Percentiles rank a stretch among this genome's conserved stretches.
These are phyloP conservation scores for Scaptodrosophila lebanonensis DNA, from an alignment of 1,140 invertebrate genomes.

Conservation along the genomic window DNA sequence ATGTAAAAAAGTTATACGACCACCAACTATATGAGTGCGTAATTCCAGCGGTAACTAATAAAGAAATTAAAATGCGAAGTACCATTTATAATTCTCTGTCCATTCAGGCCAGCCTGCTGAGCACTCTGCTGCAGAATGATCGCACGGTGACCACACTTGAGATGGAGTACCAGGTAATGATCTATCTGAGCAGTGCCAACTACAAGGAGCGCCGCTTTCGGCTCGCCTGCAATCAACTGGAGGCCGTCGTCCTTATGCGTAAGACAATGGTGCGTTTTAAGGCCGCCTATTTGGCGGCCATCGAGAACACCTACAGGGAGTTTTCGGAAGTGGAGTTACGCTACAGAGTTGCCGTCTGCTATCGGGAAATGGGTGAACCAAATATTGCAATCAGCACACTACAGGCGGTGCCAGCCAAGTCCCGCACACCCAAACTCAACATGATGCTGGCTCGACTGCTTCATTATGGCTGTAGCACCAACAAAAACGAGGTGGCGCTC, in stretches of 20 bases:
- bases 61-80: neutral
- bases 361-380: constrained; percentile 81
- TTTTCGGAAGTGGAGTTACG: constrained; percentile 83
- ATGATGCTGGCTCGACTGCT: constrained; percentile 85
- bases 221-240: constrained; percentile 36
- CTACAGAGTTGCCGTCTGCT: constrained; percentile 84
- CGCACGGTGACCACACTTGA: constrained; percentile 56
- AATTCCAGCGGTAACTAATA: constrained; percentile 47
- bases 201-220: constrained; percentile 51
- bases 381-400: constrained; percentile 82
- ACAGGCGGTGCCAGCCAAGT: constrained; percentile 84
- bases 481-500: constrained; percentile 83
- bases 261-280: constrained; percentile 52
- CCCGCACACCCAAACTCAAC: constrained; percentile 84
- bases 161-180: constrained; percentile 60
- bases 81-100: neutral
- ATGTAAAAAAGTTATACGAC: constrained; percentile 67
- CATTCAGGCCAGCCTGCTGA: constrained; percentile 54
- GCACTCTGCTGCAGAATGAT: constrained; percentile 58
- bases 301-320: constrained; percentile 71
- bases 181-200: constrained; percentile 49
- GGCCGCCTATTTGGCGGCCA: constrained; percentile 37
- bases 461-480: constrained; percentile 80
- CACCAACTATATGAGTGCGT: constrained; percentile 64
- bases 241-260: constrained; percentile 42